phyloP scores from a whole-genome alignment of 2,888 invertebrate species.

The Cantharis rufa region DNA sequence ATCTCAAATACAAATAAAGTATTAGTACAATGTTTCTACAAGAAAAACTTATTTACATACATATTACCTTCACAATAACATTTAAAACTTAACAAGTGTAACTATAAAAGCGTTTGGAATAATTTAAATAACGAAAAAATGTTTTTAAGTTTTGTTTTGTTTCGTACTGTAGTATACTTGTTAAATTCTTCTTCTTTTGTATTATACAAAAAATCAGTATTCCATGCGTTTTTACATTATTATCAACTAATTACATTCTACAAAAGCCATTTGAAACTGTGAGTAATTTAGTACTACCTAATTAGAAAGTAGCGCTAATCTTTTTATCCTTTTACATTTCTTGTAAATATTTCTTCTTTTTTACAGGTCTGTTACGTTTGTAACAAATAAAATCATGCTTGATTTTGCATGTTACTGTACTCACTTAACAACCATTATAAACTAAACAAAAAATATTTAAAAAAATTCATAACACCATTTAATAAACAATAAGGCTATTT shows the following conservation, averaged over 20 bases:
- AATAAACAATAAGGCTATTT: slow-evolving; percentile 29
- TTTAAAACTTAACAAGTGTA: not conserved
- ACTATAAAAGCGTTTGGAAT: not conserved
- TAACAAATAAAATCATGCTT: slow-evolving; percentile 28
- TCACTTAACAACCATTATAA: slow-evolving; percentile 18
- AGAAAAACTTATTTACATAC: not conserved
- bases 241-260: not conserved
- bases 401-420: slow-evolving; percentile 26
- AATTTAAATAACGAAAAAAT: not conserved
- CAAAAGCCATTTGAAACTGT: slow-evolving; percentile 5
- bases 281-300: slow-evolving; percentile 8
- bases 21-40: not conserved
- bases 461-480: slow-evolving; percentile 21
- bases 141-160: not conserved
- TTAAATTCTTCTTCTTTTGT: not conserved
- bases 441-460: slow-evolving; percentile 15
- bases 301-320: slow-evolving; percentile 15
- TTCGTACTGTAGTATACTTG: not conserved
- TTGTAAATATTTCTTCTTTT: slow-evolving; percentile 33
- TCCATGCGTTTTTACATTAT: not conserved
- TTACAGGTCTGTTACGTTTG: slow-evolving; percentile 27
- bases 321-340: slow-evolving; percentile 19
- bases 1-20: not conserved
- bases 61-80: not conserved
- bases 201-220: not conserved